phyloP scores from a whole-genome alignment of 2,113 vertebrate species.

The Alces alces region DNA sequence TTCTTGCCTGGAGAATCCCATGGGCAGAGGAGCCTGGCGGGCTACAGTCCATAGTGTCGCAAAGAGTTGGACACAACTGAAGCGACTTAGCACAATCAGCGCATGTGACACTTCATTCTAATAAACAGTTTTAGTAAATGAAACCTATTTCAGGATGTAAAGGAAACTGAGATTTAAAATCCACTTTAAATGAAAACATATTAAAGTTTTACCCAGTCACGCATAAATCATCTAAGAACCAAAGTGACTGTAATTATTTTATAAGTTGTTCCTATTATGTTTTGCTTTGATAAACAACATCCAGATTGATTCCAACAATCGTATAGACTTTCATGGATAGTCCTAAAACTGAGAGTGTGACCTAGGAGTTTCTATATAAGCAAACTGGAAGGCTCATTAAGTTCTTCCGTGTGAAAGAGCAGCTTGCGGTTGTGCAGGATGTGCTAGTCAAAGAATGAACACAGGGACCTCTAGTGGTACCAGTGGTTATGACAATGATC shows the following conservation, averaged over 20 bases:
- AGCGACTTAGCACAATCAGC: background rate
- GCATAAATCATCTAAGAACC: background rate
- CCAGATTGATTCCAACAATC: background rate
- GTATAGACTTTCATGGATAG: background rate
- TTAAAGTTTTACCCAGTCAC: background rate
- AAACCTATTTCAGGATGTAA: background rate
- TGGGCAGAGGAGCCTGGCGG: background rate
- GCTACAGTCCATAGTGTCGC: background rate
- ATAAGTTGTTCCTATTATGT: background rate
- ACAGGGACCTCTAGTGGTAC: no score
- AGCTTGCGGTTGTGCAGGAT: fast-evolving
- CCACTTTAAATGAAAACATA: background rate
- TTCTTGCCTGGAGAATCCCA: background rate
- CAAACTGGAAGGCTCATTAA: background rate
- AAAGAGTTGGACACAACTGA: background rate
- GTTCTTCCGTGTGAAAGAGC: background rate
- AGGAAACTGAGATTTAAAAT: background rate
- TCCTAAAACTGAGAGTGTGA: background rate
- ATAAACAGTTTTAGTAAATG: background rate
- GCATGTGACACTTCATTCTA: background rate
- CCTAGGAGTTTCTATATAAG: background rate
- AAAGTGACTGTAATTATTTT: background rate
- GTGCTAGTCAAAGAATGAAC: background rate
- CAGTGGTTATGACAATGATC: background rate
- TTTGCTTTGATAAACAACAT: background rate